phyloP scores from a whole-genome alignment of 2,888 invertebrate species.

The Seira ritae region DNA sequence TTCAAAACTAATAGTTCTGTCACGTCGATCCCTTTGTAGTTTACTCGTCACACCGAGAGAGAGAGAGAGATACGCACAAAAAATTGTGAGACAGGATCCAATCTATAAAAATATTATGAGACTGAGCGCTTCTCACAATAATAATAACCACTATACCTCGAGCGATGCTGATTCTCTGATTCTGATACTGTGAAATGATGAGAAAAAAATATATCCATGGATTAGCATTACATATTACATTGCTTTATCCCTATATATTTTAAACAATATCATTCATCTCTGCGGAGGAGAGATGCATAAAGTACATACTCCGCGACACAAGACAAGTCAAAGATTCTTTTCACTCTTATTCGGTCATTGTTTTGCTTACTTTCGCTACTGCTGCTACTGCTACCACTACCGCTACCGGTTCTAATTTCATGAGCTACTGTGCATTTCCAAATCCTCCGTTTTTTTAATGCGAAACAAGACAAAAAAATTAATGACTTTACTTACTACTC shows the following conservation, averaged over 20 bases:
- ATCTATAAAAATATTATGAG: too few species aligned
- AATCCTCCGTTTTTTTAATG: background rate
- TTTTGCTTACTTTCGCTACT: background rate
- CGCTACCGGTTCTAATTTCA: background rate
- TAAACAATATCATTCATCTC: too few species aligned
- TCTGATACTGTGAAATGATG: too few species aligned
- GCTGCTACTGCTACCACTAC: background rate
- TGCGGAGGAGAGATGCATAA: too few species aligned
- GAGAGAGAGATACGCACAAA: background rate
- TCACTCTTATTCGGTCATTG: background rate
- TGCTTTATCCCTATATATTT: too few species aligned
- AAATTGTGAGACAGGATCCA: background rate
- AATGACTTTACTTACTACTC: slow-evolving; percentile 6
- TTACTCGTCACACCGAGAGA: background rate
- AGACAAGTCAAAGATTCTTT: background rate
- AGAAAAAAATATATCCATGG: too few species aligned
- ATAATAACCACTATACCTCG: too few species aligned
- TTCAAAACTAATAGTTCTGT: slow-evolving; percentile 74
- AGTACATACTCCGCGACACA: too few species aligned
- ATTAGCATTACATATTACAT: too few species aligned
- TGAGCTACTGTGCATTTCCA: background rate
- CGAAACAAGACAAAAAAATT: background rate
- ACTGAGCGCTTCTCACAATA: too few species aligned
- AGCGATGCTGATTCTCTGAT: too few species aligned
- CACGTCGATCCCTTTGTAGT: slow-evolving; percentile 71